A percentile compares a stretch with the other conserved stretches of the same genome.
These are phyloP conservation scores for Ormyrus thymus DNA, from an alignment of 2,888 invertebrate species.

Conservation along the genomic window DNA sequence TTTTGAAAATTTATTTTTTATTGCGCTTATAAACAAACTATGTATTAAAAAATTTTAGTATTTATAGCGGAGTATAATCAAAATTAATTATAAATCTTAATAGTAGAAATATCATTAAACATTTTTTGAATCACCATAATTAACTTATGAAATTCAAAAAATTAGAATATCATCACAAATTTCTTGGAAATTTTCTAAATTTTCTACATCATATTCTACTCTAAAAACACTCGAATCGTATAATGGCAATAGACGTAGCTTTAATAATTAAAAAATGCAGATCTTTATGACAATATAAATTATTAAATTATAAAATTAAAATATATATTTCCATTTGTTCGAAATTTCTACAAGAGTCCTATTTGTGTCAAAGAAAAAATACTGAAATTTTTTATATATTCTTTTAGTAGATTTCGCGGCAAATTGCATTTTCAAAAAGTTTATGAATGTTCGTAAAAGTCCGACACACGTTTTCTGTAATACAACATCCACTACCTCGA, in stretches of 20 bases:
- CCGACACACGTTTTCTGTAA: slow-evolving; percentile 44
- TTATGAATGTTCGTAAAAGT: slow-evolving; percentile 37
- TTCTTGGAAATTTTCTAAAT: slow-evolving; percentile 42
- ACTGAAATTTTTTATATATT: slow-evolving; percentile 39
- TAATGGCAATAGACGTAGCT: slow-evolving; percentile 38
- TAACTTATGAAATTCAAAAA: slow-evolving; percentile 38
- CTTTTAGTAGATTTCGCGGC: slow-evolving; percentile 48
- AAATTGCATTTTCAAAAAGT: slow-evolving; percentile 60
- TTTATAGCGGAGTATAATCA: slow-evolving; percentile 8
- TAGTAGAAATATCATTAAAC: slow-evolving; percentile 39
- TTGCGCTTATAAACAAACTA: slow-evolving; percentile 19
- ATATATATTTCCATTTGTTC: slow-evolving; percentile 47
- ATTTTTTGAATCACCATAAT: slow-evolving; percentile 32
- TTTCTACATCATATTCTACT: slow-evolving; percentile 24
- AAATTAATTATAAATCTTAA: slow-evolving; percentile 31
- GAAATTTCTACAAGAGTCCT: slow-evolving; percentile 45
- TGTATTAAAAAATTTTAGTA: slow-evolving; percentile 16
- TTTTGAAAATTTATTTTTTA: slow-evolving; percentile 26
- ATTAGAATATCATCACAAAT: slow-evolving; percentile 47
- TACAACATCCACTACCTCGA: slow-evolving; percentile 46
- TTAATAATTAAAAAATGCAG: slow-evolving; percentile 42
- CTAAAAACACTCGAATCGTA: slow-evolving; percentile 32
- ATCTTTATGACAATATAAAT: slow-evolving; percentile 29
- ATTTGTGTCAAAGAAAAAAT: slow-evolving; percentile 37
- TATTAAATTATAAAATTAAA: slow-evolving; percentile 34